Conservation (phyloP, 2,113 vertebrate genomes). For the Hiodon tergisus region DNA sequence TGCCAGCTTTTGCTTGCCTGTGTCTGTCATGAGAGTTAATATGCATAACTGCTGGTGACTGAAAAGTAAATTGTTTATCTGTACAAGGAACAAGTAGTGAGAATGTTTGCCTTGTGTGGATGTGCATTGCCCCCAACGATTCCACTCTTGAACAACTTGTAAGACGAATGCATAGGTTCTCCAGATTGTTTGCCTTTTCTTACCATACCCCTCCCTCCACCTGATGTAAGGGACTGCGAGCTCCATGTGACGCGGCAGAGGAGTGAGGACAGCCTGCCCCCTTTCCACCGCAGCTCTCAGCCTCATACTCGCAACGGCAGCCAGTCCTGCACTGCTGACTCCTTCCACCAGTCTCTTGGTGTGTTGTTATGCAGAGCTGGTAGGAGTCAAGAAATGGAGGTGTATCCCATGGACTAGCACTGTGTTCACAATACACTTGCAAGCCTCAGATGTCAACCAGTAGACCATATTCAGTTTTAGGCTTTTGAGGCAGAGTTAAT, state of each 20-base stretch:
- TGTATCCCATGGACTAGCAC: not conserved
- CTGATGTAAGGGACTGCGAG: not conserved
- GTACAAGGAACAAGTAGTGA: too few relatives aligned
- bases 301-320: constrained; percentile 54
- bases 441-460: not conserved
- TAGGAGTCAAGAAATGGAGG: not conserved
- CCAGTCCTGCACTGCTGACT: constrained; percentile 54
- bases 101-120: not conserved
- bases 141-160: too few relatives aligned
- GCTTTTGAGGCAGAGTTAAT: too few relatives aligned
- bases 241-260: constrained; percentile 27
- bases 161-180: not conserved
- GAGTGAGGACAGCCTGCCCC: constrained; percentile 44
- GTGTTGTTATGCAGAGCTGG: constrained; percentile 31
- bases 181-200: not conserved
- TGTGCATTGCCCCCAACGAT: too few relatives aligned
- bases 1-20: too few relatives aligned
- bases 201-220: not conserved
- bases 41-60: too few relatives aligned
- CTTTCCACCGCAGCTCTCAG: constrained; percentile 35
- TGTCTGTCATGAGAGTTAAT: too few relatives aligned
- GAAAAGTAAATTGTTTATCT: too few relatives aligned
- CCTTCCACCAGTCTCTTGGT: constrained; percentile 59
- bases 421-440: not conserved
- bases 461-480: too few relatives aligned